Percentiles rank a stretch among this genome's conserved stretches.
phyloP scores from a whole-genome alignment of 2,113 vertebrate species.

The Odontophorus gujanensis region DNA sequence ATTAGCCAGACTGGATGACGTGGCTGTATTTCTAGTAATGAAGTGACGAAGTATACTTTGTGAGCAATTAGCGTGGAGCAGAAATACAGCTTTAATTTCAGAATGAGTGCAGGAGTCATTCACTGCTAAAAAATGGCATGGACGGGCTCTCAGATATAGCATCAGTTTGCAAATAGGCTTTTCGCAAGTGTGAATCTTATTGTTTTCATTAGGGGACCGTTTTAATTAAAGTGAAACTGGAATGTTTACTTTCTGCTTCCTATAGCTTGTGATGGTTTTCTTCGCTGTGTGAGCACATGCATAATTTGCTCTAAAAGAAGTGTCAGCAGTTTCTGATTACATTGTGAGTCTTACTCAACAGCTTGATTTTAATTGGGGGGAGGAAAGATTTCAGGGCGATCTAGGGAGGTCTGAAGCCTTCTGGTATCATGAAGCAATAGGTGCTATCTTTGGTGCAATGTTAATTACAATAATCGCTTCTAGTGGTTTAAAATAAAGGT shows the following conservation, averaged over 20 bases:
- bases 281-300: conserved; percentile 49
- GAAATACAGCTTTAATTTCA: conserved; percentile 28
- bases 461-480: conserved; percentile 51
- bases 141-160: conserved; percentile 20
- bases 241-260: conserved; percentile 60
- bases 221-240: conserved; percentile 70
- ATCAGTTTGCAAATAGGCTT: conserved; percentile 45
- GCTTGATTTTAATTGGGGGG: conserved; percentile 64
- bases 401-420: conserved; percentile 34
- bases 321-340: conserved; percentile 67
- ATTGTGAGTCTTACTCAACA: conserved; percentile 58
- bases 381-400: conserved; percentile 57
- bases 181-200: conserved; percentile 44
- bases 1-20: neutral
- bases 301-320: conserved; percentile 62
- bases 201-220: conserved; percentile 53
- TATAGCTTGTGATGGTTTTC: conserved; percentile 59
- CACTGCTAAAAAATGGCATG: neutral
- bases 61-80: neutral
- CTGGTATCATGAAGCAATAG: conserved; percentile 37
- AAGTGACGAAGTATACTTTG: neutral
- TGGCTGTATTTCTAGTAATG: neutral
- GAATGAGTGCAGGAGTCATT: neutral
- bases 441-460: conserved; percentile 37
- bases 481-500: conserved; percentile 44